Percentiles rank a stretch among this genome's conserved stretches.
phyloP scores from a whole-genome alignment of 1,140 invertebrate genomes.

The Drosophila cardini region DNA sequence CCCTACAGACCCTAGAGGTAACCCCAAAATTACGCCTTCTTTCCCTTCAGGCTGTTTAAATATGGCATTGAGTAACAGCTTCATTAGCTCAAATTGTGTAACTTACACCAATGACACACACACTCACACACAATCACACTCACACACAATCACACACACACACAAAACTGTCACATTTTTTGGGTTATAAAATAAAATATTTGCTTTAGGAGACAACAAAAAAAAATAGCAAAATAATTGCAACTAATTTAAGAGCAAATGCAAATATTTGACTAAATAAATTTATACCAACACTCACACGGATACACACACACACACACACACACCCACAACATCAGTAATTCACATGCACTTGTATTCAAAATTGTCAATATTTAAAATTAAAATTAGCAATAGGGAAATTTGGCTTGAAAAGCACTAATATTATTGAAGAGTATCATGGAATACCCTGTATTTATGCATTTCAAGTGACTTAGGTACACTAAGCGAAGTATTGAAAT shows the following conservation, averaged over 20 bases:
- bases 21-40: neutral
- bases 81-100: constrained; percentile 62
- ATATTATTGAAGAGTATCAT: neutral
- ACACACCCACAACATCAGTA: neutral
- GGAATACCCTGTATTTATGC: no score
- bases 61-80: constrained; percentile 49
- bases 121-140: neutral
- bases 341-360: constrained; percentile 30
- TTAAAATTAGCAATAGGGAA: neutral
- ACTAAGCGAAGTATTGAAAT: no score
- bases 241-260: constrained; percentile 70
- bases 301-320: neutral
- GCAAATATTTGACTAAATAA: constrained; percentile 70
- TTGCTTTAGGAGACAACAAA: constrained; percentile 21
- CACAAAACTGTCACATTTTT: constrained; percentile 35
- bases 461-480: no score
- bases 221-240: constrained; percentile 38
- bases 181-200: constrained; percentile 26
- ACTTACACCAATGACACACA: constrained; percentile 5
- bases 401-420: neutral
- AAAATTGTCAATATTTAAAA: neutral
- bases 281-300: constrained; percentile 15
- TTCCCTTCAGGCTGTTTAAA: constrained; percentile 19
- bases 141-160: neutral
- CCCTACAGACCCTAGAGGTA: neutral